Evolutionary conservation across 1,140 invertebrate species (phyloP).

Genomic region (Pseudomyrmex pallidus): DNA sequence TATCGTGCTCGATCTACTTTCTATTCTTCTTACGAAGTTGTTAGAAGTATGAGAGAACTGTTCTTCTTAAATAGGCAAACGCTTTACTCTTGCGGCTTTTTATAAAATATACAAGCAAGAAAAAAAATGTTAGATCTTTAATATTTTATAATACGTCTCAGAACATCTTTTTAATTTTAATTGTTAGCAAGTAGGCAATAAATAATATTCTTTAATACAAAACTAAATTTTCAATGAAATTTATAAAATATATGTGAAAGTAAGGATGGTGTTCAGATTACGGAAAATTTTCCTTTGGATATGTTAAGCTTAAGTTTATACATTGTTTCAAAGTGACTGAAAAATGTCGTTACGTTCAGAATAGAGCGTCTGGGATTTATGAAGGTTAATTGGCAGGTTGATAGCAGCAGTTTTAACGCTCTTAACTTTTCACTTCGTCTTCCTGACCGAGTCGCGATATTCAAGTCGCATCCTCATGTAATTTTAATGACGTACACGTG

Average conservation of each 20-base stretch:
- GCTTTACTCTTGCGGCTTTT: too few species aligned
- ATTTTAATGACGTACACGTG: constrained; percentile 76
- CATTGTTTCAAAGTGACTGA: constrained; percentile 61
- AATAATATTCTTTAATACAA: background rate
- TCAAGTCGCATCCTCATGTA: constrained; percentile 73
- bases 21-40: too few species aligned
- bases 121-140: too few species aligned
- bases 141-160: too few species aligned
- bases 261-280: constrained; percentile 28
- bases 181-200: background rate
- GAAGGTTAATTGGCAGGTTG: constrained; percentile 68
- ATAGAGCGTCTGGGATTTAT: constrained; percentile 58
- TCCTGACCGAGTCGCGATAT: constrained; percentile 21
- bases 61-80: too few species aligned
- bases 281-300: constrained; percentile 34
- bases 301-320: constrained; percentile 54
- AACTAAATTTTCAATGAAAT: background rate
- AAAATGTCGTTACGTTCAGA: constrained; percentile 50
- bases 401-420: constrained; percentile 72
- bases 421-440: constrained; percentile 74
- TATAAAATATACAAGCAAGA: too few species aligned
- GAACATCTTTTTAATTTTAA: background rate
- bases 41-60: too few species aligned
- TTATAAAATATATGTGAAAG: background rate
- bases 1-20: too few species aligned